A percentile compares a stretch with the other conserved stretches of the same genome.
These are phyloP conservation scores for Aphelenchoides besseyi DNA, from an alignment of 1,140 invertebrate species.

Conservation along the genomic window DNA sequence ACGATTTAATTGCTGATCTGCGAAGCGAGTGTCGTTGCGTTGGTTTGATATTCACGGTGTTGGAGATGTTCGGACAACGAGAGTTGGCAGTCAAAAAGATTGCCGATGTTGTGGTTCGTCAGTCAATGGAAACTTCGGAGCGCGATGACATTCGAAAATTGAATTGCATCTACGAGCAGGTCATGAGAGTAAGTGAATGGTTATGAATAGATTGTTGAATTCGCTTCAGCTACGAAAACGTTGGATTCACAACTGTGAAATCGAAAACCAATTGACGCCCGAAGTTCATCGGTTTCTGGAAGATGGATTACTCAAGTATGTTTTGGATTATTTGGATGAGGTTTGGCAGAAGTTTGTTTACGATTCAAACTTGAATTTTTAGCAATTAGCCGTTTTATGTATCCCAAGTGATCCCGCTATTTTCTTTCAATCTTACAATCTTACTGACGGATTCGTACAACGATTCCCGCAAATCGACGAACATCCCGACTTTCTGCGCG, in stretches of 20 bases:
- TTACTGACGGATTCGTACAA: slow-evolving; percentile 35
- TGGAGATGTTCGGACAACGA: slow-evolving; percentile 24
- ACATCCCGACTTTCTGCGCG: slow-evolving; percentile 23
- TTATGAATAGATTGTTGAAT: slow-evolving; percentile 20
- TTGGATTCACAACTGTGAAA: slow-evolving; percentile 24
- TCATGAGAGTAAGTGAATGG: slow-evolving; percentile 18
- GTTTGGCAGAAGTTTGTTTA: background rate
- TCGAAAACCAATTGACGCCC: slow-evolving; percentile 27
- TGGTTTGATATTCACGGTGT: slow-evolving; percentile 24
- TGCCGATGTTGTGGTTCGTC: slow-evolving; percentile 18
- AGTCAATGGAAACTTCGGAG: slow-evolving; percentile 14
- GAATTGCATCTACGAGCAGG: slow-evolving; percentile 20
- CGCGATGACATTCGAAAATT: slow-evolving; percentile 13
- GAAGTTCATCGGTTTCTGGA: slow-evolving; percentile 31
- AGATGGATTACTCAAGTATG: slow-evolving; percentile 27
- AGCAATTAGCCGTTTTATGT: slow-evolving; percentile 34
- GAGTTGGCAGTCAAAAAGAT: slow-evolving; percentile 26
- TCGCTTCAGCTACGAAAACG: slow-evolving; percentile 25
- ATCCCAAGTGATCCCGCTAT: slow-evolving; percentile 39
- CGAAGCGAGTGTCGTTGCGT: slow-evolving; percentile 24
- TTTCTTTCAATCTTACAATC: slow-evolving; percentile 44
- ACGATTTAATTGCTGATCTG: slow-evolving; percentile 31
- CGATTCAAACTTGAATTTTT: slow-evolving; percentile 25
- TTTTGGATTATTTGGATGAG: slow-evolving; percentile 32
- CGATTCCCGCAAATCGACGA: slow-evolving; percentile 29